A percentile compares a stretch with the other conserved stretches of the same genome.
phyloP scores from a whole-genome alignment of 2,113 vertebrate genomes.

The Seriola quinqueradiata region DNA sequence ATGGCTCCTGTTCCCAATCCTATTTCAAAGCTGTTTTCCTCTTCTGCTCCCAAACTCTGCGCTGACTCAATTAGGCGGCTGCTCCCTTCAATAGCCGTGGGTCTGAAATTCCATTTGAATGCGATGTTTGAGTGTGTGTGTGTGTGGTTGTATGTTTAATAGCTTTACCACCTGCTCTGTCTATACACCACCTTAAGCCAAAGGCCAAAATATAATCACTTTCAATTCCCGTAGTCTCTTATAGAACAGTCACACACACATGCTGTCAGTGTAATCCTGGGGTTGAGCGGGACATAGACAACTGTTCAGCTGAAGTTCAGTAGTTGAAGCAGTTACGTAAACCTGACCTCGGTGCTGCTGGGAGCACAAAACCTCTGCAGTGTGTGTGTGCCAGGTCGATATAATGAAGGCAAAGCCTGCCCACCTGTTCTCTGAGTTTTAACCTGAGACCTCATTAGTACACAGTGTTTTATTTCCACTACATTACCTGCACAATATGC shows the following conservation, averaged over 20 bases:
- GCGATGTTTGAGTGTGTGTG: constrained; percentile 39
- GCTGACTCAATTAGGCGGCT: constrained; percentile 75
- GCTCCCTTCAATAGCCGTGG: constrained; percentile 69
- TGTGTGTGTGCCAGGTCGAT: constrained; percentile 9
- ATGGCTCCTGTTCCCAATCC: constrained; percentile 20
- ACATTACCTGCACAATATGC: constrained; percentile 72
- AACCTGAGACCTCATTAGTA: constrained; percentile 75
- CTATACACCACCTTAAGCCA: constrained; percentile 40
- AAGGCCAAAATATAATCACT: constrained; percentile 52
- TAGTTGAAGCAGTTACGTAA: constrained; percentile 51
- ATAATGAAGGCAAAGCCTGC: constrained; percentile 57
- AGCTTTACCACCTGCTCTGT: constrained; percentile 70
- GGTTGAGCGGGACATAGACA: constrained; percentile 40
- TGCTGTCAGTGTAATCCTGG: constrained; percentile 9
- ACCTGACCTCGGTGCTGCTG: constrained; percentile 40
- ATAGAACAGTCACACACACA: constrained; percentile 13
- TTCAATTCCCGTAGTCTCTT: constrained; percentile 26
- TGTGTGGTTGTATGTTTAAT: constrained; percentile 51
- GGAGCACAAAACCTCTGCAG: constrained; percentile 40
- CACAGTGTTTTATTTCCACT: constrained; percentile 69
- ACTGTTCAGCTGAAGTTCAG: constrained; percentile 40
- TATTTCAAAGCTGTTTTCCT: constrained; percentile 65
- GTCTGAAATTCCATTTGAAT: constrained; percentile 79
- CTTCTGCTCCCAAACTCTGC: constrained; percentile 63
- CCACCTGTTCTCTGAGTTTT: constrained; percentile 69